Base-by-base conservation (phyloP, 2,113 vertebrate genomes). In the Axis porcinus region DNA sequence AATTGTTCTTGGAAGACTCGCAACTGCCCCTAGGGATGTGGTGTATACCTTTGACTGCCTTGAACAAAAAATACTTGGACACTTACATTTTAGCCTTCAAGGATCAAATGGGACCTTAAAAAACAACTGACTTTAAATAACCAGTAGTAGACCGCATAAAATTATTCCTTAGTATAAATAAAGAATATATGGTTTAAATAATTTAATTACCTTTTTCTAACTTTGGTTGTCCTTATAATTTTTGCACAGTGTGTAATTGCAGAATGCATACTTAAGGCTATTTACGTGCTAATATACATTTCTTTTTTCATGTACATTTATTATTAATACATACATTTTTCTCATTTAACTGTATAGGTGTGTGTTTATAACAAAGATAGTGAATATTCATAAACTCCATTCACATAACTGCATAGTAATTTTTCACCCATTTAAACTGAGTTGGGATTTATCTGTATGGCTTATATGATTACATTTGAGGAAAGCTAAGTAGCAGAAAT, bases 351-450 rank as follows among this genome's bases (percentile, higher is more conserved):
- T 28, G 28, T 52, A 85, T 60, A 97, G 91, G 83, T 95, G 6
- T 95, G 10, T 97, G 89, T 81, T 96, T 70, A 86, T 74, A 94
- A 94, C 78, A 97, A 97, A 91, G 67, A 90, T 27, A 92, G 43
- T 23, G 21, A 92, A 27, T 94, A 85, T 89, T 11, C 14, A 62
- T 47, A 50, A 94, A 91, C 33, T 91, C 58, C 93, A 97, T 96
- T 97, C 97, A 97, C 16, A 67, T 89, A 96, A 92, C 50, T 76
- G 45, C 78, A 92, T 17, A 74, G 78, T 62, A 30, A 27, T 78
- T 98, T 97, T 97, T 92, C 93, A 97, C 97, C 97, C 93, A 89
- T 89, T 98, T 97, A 96, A 97, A 96, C 78, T 76, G 88, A 91
- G 70, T 84, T 89, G 43, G 62, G 79, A 95, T 97, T 98, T 98